Evolutionary conservation across 2,113 vertebrate species (phyloP).

Genomic region (Plecotus auritus): DNA sequence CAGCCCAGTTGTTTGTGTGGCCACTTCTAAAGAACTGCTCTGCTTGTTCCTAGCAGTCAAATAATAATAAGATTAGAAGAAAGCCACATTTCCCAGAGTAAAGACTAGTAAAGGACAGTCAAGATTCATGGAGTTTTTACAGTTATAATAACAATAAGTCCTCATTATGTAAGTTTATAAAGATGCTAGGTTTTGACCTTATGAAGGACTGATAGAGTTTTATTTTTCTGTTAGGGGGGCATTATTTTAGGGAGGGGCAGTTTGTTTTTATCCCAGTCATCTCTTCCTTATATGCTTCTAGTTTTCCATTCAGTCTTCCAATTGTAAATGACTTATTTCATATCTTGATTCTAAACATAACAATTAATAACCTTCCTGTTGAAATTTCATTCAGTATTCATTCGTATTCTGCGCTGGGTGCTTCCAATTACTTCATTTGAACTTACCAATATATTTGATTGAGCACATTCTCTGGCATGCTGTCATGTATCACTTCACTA

Average conservation of each 20-base stretch:
- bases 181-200: neutral
- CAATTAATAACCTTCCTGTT: neutral
- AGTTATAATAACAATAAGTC: neutral
- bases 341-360: neutral
- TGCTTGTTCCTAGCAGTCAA: constrained; percentile 82
- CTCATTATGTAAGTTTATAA: neutral
- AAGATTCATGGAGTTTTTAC: neutral
- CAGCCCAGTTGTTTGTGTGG: constrained; percentile 99
- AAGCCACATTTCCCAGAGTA: neutral
- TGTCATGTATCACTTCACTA: neutral
- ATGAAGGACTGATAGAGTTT: neutral
- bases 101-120: neutral
- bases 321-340: neutral
- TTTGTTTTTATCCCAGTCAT: constrained; percentile 17
- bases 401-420: neutral
- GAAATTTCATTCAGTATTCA: neutral
- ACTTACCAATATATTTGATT: neutral
- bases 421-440: constrained; percentile 11
- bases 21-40: constrained; percentile 93
- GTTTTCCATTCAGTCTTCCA: constrained; percentile 33
- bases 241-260: neutral
- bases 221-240: neutral
- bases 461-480: neutral
- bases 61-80: constrained; percentile 43
- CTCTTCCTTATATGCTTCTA: neutral